Conservation (phyloP, 2,113 vertebrate genomes). For the Octodon degus region DNA sequence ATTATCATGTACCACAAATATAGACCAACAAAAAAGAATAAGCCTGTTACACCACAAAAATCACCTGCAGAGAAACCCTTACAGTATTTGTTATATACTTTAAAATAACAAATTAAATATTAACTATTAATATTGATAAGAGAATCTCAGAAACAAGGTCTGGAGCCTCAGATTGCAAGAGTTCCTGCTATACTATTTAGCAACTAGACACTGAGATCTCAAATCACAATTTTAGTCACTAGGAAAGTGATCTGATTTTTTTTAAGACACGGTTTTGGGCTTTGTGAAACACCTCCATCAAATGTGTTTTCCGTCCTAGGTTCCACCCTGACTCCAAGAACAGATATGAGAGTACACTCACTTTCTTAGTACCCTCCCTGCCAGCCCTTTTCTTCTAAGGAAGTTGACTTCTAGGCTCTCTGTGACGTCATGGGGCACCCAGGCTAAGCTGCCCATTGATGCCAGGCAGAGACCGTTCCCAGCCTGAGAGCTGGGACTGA, state of each 20-base stretch:
- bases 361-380: background rate
- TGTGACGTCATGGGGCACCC: background rate
- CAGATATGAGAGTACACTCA: background rate
- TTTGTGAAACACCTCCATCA: background rate
- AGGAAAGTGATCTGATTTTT: conserved; percentile 8
- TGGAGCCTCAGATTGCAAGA: conserved; percentile 32
- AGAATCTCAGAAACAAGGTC: conserved; percentile 10
- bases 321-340: background rate
- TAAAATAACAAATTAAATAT: background rate
- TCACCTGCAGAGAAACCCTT: background rate
- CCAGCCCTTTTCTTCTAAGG: background rate
- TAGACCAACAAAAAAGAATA: background rate
- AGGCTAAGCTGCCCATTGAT: background rate
- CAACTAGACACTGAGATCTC: background rate
- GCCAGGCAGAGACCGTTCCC: background rate
- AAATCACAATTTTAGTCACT: conserved; percentile 21
- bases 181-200: conserved; percentile 37
- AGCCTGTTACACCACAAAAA: background rate
- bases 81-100: conserved; percentile 8
- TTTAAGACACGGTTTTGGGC: background rate
- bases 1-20: background rate
- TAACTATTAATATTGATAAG: conserved; percentile 36
- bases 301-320: background rate
- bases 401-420: background rate
- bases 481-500: background rate